These are phyloP conservation scores for Chanos chanos DNA, from an alignment of 2,797 vertebrate species.

Conservation along the genomic window DNA sequence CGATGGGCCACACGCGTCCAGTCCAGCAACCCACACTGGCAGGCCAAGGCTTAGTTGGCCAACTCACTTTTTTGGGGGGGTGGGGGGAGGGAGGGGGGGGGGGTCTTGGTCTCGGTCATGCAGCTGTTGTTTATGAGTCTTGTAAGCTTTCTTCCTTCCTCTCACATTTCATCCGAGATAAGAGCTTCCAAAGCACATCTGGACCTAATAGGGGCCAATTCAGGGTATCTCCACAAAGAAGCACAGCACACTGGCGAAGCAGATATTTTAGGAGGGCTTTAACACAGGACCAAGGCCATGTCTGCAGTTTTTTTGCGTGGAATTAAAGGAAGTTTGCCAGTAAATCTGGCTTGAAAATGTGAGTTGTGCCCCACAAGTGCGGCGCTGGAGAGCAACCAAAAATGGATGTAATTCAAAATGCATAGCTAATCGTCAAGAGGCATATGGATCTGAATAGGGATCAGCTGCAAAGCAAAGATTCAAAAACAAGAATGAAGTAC, in stretches of 20 bases:
- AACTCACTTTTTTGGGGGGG: constrained; percentile 49
- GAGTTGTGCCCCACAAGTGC: too few relatives aligned
- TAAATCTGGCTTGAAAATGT: too few relatives aligned
- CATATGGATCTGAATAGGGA: too few relatives aligned
- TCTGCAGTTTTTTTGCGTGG: too few relatives aligned
- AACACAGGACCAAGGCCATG: too few relatives aligned
- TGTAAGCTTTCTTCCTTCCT: not conserved
- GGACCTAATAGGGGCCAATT: too few relatives aligned
- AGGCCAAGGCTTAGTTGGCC: constrained; percentile 34
- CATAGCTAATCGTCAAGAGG: not conserved
- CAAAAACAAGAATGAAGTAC: constrained; percentile 21
- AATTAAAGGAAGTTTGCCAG: too few relatives aligned
- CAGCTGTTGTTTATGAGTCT: not conserved
- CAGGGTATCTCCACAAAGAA: too few relatives aligned
- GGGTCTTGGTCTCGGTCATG: constrained; percentile 47
- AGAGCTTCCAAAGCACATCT: not conserved
- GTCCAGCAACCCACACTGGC: constrained; percentile 48
- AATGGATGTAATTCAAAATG: not conserved
- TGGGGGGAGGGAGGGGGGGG: too few relatives aligned
- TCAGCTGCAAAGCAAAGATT: constrained; percentile 4
- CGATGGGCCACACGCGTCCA: constrained; percentile 55
- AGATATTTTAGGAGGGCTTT: too few relatives aligned
- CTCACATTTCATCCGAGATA: not conserved
- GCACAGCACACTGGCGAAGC: too few relatives aligned
- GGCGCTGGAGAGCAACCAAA: too few relatives aligned